A percentile compares a stretch with the other conserved stretches of the same genome.
phyloP scores from a whole-genome alignment of 1,140 invertebrate genomes.

The Drosophila sechellia region DNA sequence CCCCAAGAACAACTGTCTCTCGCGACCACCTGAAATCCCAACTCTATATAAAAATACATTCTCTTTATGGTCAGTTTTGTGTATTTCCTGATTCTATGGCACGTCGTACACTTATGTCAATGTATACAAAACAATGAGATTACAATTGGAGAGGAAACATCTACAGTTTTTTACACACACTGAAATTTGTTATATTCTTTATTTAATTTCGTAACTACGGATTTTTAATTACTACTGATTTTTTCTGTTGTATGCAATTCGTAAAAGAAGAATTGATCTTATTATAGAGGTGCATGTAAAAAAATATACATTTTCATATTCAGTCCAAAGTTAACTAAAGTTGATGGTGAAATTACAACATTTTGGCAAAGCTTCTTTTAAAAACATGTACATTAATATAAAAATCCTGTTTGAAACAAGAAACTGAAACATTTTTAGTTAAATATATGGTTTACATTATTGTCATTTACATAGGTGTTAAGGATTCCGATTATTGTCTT shows the following conservation, averaged over 20 bases:
- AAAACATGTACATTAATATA: not conserved
- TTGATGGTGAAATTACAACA: not conserved
- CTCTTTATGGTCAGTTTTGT: constrained; percentile 52
- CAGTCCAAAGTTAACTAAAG: not conserved
- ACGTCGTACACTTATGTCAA: constrained; percentile 63
- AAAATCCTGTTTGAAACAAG: constrained; percentile 5
- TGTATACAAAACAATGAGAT: constrained; percentile 73
- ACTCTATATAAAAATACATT: constrained; percentile 16
- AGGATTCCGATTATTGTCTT: constrained; percentile 61
- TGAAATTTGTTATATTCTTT: constrained; percentile 5
- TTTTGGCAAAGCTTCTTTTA: constrained; percentile 15
- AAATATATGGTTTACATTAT: constrained; percentile 18
- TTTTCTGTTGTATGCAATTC: too few species aligned
- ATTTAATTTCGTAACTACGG: not conserved
- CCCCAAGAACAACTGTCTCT: constrained; percentile 6
- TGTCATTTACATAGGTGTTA: constrained; percentile 15
- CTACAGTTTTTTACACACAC: constrained; percentile 24
- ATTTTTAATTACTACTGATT: too few species aligned
- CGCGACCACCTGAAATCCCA: not conserved
- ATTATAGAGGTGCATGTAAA: constrained; percentile 5
- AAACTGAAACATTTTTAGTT: constrained; percentile 6
- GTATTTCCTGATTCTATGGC: constrained; percentile 71
- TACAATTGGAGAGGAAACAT: constrained; percentile 36
- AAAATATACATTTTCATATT: constrained; percentile 6
- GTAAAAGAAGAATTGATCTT: not conserved